A percentile compares a stretch with the other conserved stretches of the same genome.
Evolutionary conservation across 2,113 vertebrate genomes (phyloP).

Genomic region (Holacanthus passer): DNA sequence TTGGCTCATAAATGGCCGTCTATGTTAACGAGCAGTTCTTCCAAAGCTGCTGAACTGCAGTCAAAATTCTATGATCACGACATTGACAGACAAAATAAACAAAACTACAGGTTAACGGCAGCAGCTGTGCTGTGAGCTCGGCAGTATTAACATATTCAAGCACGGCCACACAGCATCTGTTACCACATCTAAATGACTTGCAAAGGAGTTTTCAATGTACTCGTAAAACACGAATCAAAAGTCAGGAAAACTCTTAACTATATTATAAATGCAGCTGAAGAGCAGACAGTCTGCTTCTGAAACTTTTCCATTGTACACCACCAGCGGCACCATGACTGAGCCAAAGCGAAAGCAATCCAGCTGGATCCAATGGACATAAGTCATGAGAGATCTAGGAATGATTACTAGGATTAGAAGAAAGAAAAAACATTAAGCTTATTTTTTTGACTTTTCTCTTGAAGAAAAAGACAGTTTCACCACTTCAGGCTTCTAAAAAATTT

Average conservation of each 20-base stretch:
- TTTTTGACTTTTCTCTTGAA: neutral
- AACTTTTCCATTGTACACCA: neutral
- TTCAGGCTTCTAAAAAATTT: neutral
- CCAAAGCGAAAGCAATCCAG: neutral
- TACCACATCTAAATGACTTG: neutral
- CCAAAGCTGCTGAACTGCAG: neutral
- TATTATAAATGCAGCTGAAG: neutral
- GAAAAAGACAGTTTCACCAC: neutral
- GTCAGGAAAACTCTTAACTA: neutral
- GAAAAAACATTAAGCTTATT: neutral
- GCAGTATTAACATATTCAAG: neutral
- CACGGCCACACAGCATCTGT: neutral
- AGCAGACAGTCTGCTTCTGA: neutral
- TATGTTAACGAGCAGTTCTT: slow-evolving; percentile 1
- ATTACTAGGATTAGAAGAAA: neutral
- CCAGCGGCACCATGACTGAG: neutral
- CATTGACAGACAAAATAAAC: neutral
- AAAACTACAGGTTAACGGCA: neutral
- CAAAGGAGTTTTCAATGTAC: neutral
- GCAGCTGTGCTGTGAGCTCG: neutral
- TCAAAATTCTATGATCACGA: neutral
- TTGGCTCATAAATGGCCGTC: neutral
- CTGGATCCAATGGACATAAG: neutral
- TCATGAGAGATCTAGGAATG: neutral
- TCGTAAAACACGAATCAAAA: neutral